A percentile compares a stretch with the other conserved stretches of the same genome.
These are phyloP conservation scores for Microtus pennsylvanicus DNA, from an alignment of 2,113 vertebrate species.

Conservation along the genomic window DNA sequence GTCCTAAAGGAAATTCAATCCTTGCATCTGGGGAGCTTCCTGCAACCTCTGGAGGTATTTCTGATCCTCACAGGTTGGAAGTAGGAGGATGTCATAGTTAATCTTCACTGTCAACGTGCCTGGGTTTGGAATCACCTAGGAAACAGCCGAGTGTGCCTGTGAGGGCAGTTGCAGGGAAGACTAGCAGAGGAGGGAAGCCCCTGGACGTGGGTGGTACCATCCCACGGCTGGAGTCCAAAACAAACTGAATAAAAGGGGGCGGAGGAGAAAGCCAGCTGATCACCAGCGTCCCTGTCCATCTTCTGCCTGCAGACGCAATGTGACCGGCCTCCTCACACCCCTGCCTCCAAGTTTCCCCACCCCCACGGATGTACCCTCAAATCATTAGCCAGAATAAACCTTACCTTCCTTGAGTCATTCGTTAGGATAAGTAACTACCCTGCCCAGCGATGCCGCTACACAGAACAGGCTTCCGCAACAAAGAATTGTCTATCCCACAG, in stretches of 20 bases:
- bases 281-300: too few species aligned
- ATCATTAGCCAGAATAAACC: background rate
- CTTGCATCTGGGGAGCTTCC: background rate
- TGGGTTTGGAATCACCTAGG: background rate
- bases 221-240: background rate
- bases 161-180: background rate
- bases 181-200: background rate
- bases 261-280: background rate
- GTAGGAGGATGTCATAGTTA: background rate
- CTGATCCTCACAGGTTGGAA: background rate
- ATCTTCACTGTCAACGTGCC: background rate
- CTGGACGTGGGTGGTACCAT: background rate
- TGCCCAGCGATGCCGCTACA: background rate
- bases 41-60: background rate
- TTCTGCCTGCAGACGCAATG: background rate
- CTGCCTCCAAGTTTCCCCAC: background rate
- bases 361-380: too few species aligned
- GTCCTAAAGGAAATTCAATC: background rate
- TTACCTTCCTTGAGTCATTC: background rate
- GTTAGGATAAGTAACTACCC: background rate
- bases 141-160: background rate
- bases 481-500: background rate
- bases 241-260: background rate
- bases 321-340: background rate
- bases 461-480: background rate